Evolutionary conservation across 2,888 invertebrate species (phyloP).

Genomic region (Polydesmus complanatus): DNA sequence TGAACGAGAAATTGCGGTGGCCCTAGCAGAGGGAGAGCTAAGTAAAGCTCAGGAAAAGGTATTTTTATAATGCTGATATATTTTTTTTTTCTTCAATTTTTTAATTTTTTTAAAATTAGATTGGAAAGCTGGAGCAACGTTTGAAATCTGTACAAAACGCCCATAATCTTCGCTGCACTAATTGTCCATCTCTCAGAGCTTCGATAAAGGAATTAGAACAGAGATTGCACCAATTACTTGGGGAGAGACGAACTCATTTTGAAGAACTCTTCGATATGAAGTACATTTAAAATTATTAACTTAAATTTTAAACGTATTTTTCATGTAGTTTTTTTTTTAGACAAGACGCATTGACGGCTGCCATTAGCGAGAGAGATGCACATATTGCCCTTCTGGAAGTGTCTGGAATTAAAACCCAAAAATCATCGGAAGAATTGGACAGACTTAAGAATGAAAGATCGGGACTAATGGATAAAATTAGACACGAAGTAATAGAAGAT

Average conservation of each 20-base stretch:
- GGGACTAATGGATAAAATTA: constrained; percentile 53
- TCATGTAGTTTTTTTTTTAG: constrained; percentile 35
- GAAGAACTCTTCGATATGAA: constrained; percentile 65
- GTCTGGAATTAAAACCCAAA: constrained; percentile 47
- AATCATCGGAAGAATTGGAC: constrained; percentile 50
- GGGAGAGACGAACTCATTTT: constrained; percentile 51
- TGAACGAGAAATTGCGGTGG: constrained; percentile 42
- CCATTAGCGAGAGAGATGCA: constrained; percentile 76
- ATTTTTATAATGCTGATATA: not conserved
- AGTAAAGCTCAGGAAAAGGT: constrained; percentile 9
- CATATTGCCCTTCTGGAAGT: constrained; percentile 69
- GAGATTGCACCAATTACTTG: constrained; percentile 44
- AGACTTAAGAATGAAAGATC: constrained; percentile 53
- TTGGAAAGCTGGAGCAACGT: constrained; percentile 53
- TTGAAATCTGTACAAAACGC: constrained; percentile 54
- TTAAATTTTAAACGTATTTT: not conserved
- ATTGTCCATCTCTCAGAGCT: constrained; percentile 49
- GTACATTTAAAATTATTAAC: constrained; percentile 40
- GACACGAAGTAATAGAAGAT: constrained; percentile 45
- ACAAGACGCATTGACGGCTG: constrained; percentile 67
- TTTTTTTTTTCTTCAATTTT: not conserved
- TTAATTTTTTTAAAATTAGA: constrained; percentile 34
- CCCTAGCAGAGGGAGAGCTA: constrained; percentile 2
- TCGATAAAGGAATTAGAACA: constrained; percentile 50
- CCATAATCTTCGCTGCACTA: constrained; percentile 50